These are phyloP conservation scores for Vombatus ursinus DNA, from an alignment of 2,113 vertebrate species.

Conservation along the genomic window DNA sequence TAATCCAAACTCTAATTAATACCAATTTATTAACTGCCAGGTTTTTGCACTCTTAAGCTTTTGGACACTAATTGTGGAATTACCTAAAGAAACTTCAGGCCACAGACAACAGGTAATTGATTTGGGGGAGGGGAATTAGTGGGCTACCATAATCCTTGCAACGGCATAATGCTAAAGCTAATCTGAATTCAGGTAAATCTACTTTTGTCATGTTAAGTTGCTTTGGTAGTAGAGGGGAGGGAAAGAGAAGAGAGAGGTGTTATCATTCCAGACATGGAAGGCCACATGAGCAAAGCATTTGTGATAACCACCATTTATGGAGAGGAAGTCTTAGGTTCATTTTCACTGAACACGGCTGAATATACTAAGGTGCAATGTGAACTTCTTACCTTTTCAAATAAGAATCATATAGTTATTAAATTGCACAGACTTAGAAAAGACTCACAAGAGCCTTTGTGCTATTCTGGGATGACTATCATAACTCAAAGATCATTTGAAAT, in stretches of 20 bases:
- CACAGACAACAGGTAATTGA: neutral
- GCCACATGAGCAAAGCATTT: neutral
- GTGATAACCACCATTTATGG: neutral
- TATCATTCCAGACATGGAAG: neutral
- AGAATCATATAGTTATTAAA: slow-evolving; percentile 71
- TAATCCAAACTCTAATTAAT: neutral
- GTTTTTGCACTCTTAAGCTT: neutral
- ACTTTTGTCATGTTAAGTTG: neutral
- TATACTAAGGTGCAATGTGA: neutral
- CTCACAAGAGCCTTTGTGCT: slow-evolving; percentile 71
- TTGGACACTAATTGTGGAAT: neutral
- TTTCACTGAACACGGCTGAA: neutral
- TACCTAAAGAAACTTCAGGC: neutral
- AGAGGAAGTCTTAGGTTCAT: neutral
- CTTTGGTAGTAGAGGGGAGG: neutral
- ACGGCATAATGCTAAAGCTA: neutral
- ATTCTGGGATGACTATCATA: slow-evolving; percentile 68
- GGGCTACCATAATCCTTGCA: neutral
- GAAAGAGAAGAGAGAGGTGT: neutral
- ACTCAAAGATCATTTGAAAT: slow-evolving; percentile 63
- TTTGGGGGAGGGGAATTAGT: neutral
- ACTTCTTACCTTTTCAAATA: slow-evolving; percentile 65
- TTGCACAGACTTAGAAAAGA: slow-evolving; percentile 69
- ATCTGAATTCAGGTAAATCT: neutral
- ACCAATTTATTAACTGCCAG: neutral